Conservation (phyloP, 2,888 invertebrate genomes). For the Catocala fraxini region DNA sequence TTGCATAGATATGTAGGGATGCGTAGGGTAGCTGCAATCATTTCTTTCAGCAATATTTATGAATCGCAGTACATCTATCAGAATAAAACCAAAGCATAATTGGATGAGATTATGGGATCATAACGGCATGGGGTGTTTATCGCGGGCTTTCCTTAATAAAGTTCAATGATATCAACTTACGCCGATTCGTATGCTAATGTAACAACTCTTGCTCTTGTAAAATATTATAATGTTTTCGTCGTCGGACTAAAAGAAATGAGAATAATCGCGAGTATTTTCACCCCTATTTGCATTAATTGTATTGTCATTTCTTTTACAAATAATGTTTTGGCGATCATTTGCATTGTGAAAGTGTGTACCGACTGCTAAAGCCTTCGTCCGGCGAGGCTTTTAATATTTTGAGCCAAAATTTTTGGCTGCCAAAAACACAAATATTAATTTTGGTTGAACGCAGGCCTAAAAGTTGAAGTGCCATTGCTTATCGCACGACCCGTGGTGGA, state of each 20-base stretch:
- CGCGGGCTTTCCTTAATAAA: constrained; percentile 71
- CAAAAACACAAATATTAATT: constrained; percentile 2
- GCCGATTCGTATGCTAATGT: constrained; percentile 78
- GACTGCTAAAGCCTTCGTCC: not conserved
- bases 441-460: not conserved
- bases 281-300: constrained; percentile 64
- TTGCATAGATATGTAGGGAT: not conserved
- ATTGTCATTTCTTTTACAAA: constrained; percentile 53
- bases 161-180: constrained; percentile 70
- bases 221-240: constrained; percentile 72
- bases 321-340: constrained; percentile 30
- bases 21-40: constrained; percentile 1
- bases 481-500: constrained; percentile 13
- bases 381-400: not conserved
- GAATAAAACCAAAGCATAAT: constrained; percentile 58
- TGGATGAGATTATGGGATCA: constrained; percentile 56
- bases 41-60: constrained; percentile 23
- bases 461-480: constrained; percentile 7
- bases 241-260: constrained; percentile 61
- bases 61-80: constrained; percentile 33
- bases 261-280: constrained; percentile 70
- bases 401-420: not conserved
- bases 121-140: constrained; percentile 71
- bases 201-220: constrained; percentile 77
- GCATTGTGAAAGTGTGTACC: constrained; percentile 23